phyloP scores from a whole-genome alignment of 2,888 invertebrate species.

The Oxystoma pomonae region DNA sequence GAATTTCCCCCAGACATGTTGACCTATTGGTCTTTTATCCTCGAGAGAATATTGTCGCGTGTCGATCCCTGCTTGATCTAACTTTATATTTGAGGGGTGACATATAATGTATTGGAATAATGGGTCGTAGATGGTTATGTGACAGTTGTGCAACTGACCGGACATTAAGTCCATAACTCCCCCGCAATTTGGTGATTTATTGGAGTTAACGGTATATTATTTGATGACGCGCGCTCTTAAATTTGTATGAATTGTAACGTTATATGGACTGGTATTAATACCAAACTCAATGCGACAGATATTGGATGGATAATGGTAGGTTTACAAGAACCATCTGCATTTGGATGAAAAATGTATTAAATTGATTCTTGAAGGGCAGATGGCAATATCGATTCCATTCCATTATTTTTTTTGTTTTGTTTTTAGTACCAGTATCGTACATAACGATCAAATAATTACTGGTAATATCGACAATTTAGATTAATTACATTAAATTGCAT shows the following conservation, averaged over 20 bases:
- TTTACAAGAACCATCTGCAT: neutral
- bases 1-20: neutral
- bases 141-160: conserved; percentile 39
- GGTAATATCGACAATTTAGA: neutral
- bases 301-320: neutral
- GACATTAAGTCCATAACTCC: conserved; percentile 36
- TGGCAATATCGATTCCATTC: neutral
- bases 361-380: neutral
- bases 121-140: conserved; percentile 27
- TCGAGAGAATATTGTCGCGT: neutral
- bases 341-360: neutral
- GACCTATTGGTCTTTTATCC: neutral
- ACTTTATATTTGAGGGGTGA: neutral
- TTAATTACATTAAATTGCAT: neutral
- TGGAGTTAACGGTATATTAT: conserved; percentile 21
- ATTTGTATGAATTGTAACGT: neutral
- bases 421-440: neutral
- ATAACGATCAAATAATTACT: neutral
- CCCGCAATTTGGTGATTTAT: conserved; percentile 38
- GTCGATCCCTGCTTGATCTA: neutral
- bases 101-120: conserved; percentile 20
- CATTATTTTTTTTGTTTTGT: neutral
- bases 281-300: neutral
- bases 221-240: neutral
- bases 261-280: neutral